These are phyloP conservation scores for Polylopha cassiicola DNA, from an alignment of 2,888 invertebrate genomes.

Conservation along the genomic window DNA sequence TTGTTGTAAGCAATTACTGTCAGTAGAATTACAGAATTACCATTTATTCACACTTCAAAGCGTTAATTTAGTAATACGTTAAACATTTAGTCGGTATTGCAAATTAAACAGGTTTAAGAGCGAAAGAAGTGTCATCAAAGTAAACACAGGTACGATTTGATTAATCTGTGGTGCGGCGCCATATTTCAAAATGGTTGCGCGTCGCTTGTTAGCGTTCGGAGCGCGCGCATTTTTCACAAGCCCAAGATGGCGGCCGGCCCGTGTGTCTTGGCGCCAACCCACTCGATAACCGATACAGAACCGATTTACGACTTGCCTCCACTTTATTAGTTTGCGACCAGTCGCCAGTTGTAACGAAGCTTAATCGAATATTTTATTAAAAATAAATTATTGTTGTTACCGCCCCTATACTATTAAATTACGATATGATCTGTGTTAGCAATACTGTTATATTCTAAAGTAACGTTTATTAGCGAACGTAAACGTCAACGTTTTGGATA, in stretches of 20 bases:
- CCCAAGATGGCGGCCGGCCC: conserved; percentile 42
- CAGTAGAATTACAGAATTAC: conserved; percentile 42
- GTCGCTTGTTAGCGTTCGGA: conserved; percentile 41
- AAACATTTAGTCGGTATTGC: conserved; percentile 42
- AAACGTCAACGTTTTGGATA: conserved; percentile 3
- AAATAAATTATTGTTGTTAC: conserved; percentile 38
- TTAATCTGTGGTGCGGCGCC: conserved; percentile 39
- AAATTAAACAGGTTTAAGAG: conserved; percentile 40
- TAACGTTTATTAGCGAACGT: conserved; percentile 17
- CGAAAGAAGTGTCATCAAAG: conserved; percentile 42
- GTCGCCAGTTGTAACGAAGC: conserved; percentile 25
- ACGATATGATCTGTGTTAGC: conserved; percentile 7
- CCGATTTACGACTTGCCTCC: conserved; percentile 45
- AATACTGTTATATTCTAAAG: conserved; percentile 13
- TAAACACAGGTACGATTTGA: conserved; percentile 34
- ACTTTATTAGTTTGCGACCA: conserved; percentile 41
- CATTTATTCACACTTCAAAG: conserved; percentile 45
- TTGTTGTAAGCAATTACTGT: conserved; percentile 38
- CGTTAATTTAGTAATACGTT: conserved; percentile 52
- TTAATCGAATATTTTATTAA: conserved; percentile 38
- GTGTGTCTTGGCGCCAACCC: conserved; percentile 47
- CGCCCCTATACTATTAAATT: conserved; percentile 11
- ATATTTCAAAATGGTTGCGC: conserved; percentile 43
- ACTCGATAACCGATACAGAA: conserved; percentile 42
- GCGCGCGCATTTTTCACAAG: conserved; percentile 44